Evolutionary conservation across 2,888 invertebrate species (phyloP).

Genomic region (Apoda limacodes): DNA sequence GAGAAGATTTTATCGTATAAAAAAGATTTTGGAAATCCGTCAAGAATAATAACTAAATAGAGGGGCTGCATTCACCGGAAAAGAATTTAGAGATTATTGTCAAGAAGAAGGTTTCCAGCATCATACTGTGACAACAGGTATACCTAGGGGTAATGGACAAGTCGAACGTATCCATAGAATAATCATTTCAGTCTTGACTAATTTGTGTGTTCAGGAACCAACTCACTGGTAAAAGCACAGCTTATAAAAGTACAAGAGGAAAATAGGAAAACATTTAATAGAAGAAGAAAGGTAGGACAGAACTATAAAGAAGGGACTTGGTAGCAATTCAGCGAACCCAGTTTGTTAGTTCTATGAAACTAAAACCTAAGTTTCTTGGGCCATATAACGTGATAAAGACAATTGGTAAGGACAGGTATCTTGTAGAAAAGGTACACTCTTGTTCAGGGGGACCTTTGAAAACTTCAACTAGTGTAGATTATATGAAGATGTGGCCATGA

Average conservation of each 20-base stretch:
- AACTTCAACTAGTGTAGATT: slow-evolving; percentile 1
- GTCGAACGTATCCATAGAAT: neutral
- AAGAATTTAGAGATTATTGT: slow-evolving; percentile 1
- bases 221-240: slow-evolving; percentile 1
- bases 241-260: slow-evolving; percentile 4
- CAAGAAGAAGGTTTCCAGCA: neutral
- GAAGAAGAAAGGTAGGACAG: too few species aligned
- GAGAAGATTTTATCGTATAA: neutral
- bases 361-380: too few species aligned
- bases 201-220: neutral
- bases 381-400: too few species aligned
- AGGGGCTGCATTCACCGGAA: slow-evolving; percentile 1
- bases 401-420: too few species aligned
- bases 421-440: too few species aligned
- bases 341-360: too few species aligned
- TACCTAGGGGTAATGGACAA: too few species aligned
- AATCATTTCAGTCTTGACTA: neutral
- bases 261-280: slow-evolving; percentile 2
- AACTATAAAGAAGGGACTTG: too few species aligned
- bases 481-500: too few species aligned
- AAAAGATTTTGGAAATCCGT: neutral
- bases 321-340: too few species aligned
- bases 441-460: neutral
- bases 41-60: slow-evolving; percentile 1
- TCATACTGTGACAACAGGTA: neutral